phyloP scores from a whole-genome alignment of 2,113 vertebrate species.

The Anser cygnoides region DNA sequence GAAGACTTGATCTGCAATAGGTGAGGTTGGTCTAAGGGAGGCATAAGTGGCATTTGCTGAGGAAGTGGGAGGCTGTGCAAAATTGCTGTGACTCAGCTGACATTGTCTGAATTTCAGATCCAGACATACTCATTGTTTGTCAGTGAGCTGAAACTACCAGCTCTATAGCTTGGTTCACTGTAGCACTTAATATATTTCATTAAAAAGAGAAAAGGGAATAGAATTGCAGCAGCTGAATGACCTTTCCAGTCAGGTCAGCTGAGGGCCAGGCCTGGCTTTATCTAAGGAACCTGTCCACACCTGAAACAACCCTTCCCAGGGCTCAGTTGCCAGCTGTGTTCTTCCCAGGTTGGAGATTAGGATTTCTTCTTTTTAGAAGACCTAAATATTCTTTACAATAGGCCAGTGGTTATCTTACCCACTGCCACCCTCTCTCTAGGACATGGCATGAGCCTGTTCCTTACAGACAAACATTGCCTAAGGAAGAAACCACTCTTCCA shows the following conservation, averaged over 20 bases:
- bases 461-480: neutral
- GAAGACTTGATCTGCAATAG: neutral
- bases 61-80: neutral
- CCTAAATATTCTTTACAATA: fast-evolving
- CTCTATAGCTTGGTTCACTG: neutral
- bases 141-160: neutral
- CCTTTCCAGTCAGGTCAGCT: neutral
- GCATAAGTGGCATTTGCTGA: too few relatives aligned
- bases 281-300: neutral
- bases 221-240: neutral
- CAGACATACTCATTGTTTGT: neutral
- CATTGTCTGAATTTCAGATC: neutral
- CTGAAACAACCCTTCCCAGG: neutral
- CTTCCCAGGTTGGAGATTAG: neutral
- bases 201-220: neutral
- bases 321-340: fast-evolving
- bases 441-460: fast-evolving
- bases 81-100: neutral
- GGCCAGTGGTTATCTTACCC: neutral
- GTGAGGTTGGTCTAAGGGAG: neutral
- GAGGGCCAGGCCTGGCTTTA: neutral
- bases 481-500: neutral
- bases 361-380: too few relatives aligned
- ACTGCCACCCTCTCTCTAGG: neutral
- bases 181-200: fast-evolving